Evolutionary conservation across 1,140 invertebrate genomes (phyloP).

Genomic region (Drosophila kepulauana): DNA sequence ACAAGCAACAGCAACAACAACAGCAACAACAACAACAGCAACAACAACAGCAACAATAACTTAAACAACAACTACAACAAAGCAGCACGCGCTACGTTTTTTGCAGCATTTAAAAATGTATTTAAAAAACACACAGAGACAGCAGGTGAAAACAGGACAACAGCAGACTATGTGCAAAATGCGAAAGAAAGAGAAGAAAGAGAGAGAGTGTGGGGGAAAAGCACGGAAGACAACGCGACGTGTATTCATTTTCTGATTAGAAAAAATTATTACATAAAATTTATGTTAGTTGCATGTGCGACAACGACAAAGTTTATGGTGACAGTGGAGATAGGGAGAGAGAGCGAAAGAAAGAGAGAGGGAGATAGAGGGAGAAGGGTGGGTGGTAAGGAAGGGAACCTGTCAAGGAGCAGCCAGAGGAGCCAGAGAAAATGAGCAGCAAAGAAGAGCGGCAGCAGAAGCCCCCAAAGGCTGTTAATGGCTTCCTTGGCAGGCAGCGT

Average conservation of each 20-base stretch:
- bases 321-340: neutral
- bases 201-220: neutral
- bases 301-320: conserved; percentile 57
- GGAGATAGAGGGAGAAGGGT: neutral
- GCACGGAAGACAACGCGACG: neutral
- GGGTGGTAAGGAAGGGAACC: neutral
- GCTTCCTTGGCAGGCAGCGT: conserved; percentile 67
- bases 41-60: conserved; percentile 9
- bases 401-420: conserved; percentile 14
- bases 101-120: conserved; percentile 74
- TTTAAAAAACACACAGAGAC: conserved; percentile 53
- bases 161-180: neutral
- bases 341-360: neutral
- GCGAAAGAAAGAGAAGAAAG: neutral
- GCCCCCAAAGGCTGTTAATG: conserved; percentile 71
- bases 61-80: conserved; percentile 22
- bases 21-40: conserved; percentile 28
- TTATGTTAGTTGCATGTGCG: conserved; percentile 73
- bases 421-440: conserved; percentile 44
- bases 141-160: conserved; percentile 11
- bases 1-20: conserved; percentile 65
- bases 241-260: conserved; percentile 77
- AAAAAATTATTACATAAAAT: conserved; percentile 81
- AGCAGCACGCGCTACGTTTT: conserved; percentile 55
- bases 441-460: conserved; percentile 47